Base-by-base conservation (phyloP, 2,113 vertebrate genomes). In the Sarotherodon lohbergeri region DNA sequence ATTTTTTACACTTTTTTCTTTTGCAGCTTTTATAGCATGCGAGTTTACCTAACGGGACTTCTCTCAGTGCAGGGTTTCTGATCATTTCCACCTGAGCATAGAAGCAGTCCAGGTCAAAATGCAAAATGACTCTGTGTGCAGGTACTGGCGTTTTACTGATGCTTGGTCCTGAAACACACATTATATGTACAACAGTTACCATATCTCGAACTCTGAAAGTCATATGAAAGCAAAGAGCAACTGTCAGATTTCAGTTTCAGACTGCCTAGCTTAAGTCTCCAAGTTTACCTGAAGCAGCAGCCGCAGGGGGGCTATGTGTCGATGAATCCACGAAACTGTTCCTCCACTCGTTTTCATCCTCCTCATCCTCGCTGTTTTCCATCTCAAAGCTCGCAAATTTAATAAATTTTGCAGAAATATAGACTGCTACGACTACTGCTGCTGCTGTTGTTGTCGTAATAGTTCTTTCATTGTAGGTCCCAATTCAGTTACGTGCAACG, bases 1-100 rank as follows among this genome's bases (percentile, higher is more conserved):
- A 32, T 3, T 66, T 46, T 27, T 48, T 12, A 24, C 3, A 78
- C 2, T 19, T n/a, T 19, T 16, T 9, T 54, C 14, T 17, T 59
- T 7, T 50, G 16, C 9, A 43, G 39, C 1, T 36, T 22, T 41
- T 14, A 4, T 6, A 13, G 17, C 8, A 5, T 22, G 29, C 57
- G 0, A 36, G 78, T 95, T 86, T 96, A 99, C 98, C 98, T 94
- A 99, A 90, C 93, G 98, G 98, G 59, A 97, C 97, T 55, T 93
- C 93, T 93, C 95, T 96, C 48, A 98, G 90, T 17, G 96, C 94
- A 17, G 98, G 98, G 81, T 98, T 96, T 56, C 95, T 96, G 89
- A 98, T 96, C 97, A 98, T 99, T 94, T 99, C 98, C 66, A 99
- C 98, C 93, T 99, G 98, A 1, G 98, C 98, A 5, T 99, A 99